Percentiles rank a stretch among this genome's conserved stretches.
phyloP scores from a whole-genome alignment of 2,797 vertebrate genomes.

The Gephyroberyx darwinii region DNA sequence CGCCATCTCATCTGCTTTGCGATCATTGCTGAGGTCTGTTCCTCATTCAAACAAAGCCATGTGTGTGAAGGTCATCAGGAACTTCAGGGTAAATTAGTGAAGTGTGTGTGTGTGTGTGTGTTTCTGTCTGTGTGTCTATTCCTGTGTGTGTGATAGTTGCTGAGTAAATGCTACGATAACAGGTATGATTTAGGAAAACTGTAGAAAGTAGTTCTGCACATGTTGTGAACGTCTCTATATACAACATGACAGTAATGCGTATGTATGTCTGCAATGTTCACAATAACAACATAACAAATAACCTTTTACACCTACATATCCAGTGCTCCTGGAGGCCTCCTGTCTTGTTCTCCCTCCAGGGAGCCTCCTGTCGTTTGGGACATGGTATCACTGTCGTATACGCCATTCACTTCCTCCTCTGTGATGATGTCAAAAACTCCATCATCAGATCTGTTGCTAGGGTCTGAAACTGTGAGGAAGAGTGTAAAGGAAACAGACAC shows the following conservation, averaged over 20 bases:
- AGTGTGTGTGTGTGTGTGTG: not conserved
- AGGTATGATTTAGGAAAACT: too few species aligned
- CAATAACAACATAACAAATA: too few species aligned
- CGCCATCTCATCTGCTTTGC: not conserved
- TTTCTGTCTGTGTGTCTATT: not conserved
- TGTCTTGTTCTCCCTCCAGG: slow-evolving; percentile 83
- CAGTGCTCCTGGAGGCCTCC: slow-evolving; percentile 62
- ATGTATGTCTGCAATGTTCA: not conserved
- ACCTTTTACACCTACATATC: slow-evolving; percentile 84
- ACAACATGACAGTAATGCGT: not conserved
- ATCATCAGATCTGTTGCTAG: slow-evolving; percentile 84
- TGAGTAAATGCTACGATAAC: not conserved
- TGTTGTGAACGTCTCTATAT: not conserved
- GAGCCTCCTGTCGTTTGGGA: slow-evolving; percentile 79
- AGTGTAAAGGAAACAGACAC: not conserved
- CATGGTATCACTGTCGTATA: slow-evolving; percentile 86
- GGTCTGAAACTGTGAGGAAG: slow-evolving; percentile 72
- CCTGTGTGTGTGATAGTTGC: not conserved
- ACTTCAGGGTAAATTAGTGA: not conserved
- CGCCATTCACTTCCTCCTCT: slow-evolving; percentile 91
- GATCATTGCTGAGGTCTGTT: not conserved
- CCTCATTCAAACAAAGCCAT: not conserved
- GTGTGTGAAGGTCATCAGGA: not conserved
- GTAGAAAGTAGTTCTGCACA: not conserved
- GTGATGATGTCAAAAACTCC: slow-evolving; percentile 93